Evolutionary conservation across 2,888 invertebrate genomes (phyloP).

Genomic region (Xylocampa areola): DNA sequence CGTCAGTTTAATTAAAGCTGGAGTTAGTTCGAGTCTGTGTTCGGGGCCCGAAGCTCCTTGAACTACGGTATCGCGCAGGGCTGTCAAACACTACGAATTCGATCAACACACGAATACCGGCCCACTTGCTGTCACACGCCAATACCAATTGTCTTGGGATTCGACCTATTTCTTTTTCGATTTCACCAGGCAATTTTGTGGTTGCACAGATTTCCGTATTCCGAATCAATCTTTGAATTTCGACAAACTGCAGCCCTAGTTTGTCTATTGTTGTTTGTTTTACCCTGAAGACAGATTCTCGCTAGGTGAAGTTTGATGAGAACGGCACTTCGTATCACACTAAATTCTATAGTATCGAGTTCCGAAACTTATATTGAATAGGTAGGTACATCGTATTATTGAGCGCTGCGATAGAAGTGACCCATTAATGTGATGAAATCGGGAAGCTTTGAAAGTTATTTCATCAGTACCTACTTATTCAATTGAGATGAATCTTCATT

Average conservation of each 20-base stretch:
- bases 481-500: conserved; percentile 29
- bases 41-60: conserved; percentile 52
- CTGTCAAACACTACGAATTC: conserved; percentile 45
- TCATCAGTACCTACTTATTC: conserved; percentile 19
- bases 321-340: conserved; percentile 2
- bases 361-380: conserved; percentile 24
- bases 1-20: conserved; percentile 75
- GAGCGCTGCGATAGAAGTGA: conserved; percentile 31
- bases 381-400: conserved; percentile 23
- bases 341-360: conserved; percentile 6
- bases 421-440: conserved; percentile 57
- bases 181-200: conserved; percentile 32
- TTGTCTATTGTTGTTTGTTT: conserved; percentile 38
- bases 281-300: conserved; percentile 10
- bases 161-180: conserved; percentile 44
- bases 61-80: conserved; percentile 54
- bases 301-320: conserved; percentile 20
- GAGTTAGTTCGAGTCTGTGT: conserved; percentile 63
- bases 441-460: conserved; percentile 38
- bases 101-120: conserved; percentile 42
- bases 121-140: conserved; percentile 50
- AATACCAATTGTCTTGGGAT: conserved; percentile 51
- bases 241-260: conserved; percentile 28
- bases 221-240: conserved; percentile 8
- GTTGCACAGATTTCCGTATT: conserved; percentile 23